phyloP scores from a whole-genome alignment of 2,797 vertebrate genomes.

The Hemitrygon akajei region DNA sequence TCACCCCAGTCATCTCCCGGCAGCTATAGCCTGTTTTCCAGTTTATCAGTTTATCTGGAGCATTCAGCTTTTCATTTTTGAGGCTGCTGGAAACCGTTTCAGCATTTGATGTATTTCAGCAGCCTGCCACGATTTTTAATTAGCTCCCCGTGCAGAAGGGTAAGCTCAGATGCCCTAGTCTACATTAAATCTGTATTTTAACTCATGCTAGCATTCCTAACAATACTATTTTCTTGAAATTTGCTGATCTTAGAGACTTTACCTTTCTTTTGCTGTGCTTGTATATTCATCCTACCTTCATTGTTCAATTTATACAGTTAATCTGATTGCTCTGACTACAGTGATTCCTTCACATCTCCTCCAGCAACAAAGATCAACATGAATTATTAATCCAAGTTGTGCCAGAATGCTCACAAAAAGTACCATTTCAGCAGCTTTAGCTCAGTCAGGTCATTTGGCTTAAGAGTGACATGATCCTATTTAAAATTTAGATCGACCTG shows the following conservation, averaged over 20 bases:
- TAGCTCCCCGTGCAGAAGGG: background rate
- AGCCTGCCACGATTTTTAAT: constrained; percentile 2
- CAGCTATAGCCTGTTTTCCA: background rate
- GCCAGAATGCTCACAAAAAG: background rate
- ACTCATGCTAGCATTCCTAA: background rate
- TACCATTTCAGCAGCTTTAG: background rate
- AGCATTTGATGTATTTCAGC: background rate
- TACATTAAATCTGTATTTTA: background rate
- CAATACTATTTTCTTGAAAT: background rate
- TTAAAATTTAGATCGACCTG: background rate
- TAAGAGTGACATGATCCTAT: background rate
- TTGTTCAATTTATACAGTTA: background rate
- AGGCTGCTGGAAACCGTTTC: background rate
- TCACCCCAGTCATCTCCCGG: background rate
- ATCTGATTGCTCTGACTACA: background rate
- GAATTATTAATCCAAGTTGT: background rate
- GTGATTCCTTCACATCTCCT: background rate
- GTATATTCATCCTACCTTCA: background rate
- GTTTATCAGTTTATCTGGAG: constrained; percentile 16
- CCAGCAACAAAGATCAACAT: background rate
- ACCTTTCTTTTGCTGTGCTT: background rate
- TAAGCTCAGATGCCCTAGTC: background rate
- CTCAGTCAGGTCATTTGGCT: background rate
- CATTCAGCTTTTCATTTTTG: background rate
- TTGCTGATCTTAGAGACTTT: background rate